Percentiles rank a stretch among this genome's conserved stretches.
These are phyloP conservation scores for Lysandra bellargus DNA, from an alignment of 2,888 invertebrate genomes.

Conservation along the genomic window DNA sequence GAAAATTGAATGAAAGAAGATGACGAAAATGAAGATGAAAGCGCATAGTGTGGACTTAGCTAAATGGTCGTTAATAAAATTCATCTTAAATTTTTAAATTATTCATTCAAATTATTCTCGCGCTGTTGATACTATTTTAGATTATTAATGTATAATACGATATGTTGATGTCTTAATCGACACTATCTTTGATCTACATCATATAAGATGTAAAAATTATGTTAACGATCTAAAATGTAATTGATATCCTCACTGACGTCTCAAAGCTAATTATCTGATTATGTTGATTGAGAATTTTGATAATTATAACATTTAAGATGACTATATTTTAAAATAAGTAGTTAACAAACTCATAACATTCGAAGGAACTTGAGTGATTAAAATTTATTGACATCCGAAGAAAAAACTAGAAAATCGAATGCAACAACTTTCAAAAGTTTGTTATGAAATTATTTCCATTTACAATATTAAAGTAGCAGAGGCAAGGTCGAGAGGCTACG, in stretches of 20 bases:
- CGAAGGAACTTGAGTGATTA: background rate
- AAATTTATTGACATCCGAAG: background rate
- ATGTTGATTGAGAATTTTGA: conserved; percentile 1
- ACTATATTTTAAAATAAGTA: background rate
- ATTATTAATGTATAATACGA: background rate
- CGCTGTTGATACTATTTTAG: background rate
- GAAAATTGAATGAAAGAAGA: too few species aligned
- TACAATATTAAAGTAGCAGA: background rate
- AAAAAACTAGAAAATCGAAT: background rate
- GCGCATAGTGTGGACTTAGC: too few species aligned
- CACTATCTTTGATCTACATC: conserved; percentile 6
- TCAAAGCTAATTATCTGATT: conserved; percentile 4
- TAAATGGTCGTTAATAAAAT: background rate
- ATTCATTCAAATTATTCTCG: background rate
- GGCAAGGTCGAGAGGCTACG: background rate
- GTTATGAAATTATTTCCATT: background rate
- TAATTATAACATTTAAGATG: background rate
- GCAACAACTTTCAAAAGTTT: background rate
- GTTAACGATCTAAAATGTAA: conserved; percentile 19
- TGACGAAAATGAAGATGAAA: too few species aligned
- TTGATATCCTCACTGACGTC: background rate
- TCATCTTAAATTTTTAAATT: background rate
- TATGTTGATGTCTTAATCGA: background rate
- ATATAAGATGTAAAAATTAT: conserved; percentile 13
- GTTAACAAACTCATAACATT: background rate